Percentiles rank a stretch among this genome's conserved stretches.
These are phyloP conservation scores for Sebastes trivittatus DNA, from an alignment of 2,797 vertebrate species.

Conservation along the genomic window DNA sequence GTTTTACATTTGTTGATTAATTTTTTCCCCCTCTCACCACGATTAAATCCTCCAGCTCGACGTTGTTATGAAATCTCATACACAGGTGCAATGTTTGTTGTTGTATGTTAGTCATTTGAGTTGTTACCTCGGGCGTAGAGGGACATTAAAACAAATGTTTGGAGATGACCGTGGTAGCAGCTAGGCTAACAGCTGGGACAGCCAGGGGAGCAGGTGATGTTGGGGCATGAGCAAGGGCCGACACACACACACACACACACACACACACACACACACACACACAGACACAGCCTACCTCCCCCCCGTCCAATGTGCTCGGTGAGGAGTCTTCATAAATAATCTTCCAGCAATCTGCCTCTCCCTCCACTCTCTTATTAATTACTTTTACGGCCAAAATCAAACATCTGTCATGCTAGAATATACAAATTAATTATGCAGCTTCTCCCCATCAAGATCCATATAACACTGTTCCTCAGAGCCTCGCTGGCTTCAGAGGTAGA, in stretches of 20 bases:
- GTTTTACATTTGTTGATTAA: neutral
- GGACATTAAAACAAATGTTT: slow-evolving; percentile 41
- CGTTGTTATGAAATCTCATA: neutral
- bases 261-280: slow-evolving; percentile 4
- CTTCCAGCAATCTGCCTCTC: slow-evolving; percentile 86
- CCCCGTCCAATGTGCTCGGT: slow-evolving; percentile 53
- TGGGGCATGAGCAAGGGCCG: slow-evolving; percentile 51
- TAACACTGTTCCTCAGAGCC: slow-evolving; percentile 59
- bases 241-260: slow-evolving; percentile 27
- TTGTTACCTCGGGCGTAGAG: neutral
- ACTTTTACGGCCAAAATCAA: slow-evolving; percentile 87
- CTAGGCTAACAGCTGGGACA: slow-evolving; percentile 79
- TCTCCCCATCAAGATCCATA: slow-evolving; percentile 80
- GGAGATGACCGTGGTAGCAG: slow-evolving; percentile 23
- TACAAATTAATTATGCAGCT: slow-evolving; percentile 89
- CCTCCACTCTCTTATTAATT: slow-evolving; percentile 84
- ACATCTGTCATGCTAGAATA: slow-evolving; percentile 87
- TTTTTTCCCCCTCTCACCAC: neutral
- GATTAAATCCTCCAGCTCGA: neutral
- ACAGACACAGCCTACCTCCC: too few relatives aligned
- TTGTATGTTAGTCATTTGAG: neutral
- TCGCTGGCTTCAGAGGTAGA: slow-evolving; percentile 21
- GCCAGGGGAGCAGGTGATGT: slow-evolving; percentile 79
- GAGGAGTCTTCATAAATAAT: slow-evolving; percentile 88
- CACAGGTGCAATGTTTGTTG: neutral